Conservation (phyloP, 2,113 vertebrate genomes). For the Pyrgilauda ruficollis region DNA sequence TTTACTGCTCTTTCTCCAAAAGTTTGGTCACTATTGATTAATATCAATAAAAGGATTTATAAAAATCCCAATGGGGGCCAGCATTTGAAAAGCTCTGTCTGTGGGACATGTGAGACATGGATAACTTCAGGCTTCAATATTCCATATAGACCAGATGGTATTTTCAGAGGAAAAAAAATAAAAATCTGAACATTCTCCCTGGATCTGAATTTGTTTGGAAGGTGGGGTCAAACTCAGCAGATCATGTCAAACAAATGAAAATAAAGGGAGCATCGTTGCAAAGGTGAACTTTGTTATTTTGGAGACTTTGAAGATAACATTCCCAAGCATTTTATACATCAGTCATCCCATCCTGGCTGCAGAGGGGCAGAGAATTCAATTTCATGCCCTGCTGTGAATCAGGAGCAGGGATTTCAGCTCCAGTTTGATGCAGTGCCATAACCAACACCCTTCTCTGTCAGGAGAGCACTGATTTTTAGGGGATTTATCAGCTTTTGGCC, state of each 20-base stretch:
- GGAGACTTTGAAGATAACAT: neutral
- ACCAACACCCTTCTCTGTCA: neutral
- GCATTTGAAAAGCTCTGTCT: neutral
- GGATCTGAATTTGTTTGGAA: neutral
- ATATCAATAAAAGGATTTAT: neutral
- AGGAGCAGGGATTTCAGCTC: neutral
- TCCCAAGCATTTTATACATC: neutral
- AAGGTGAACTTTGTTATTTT: neutral
- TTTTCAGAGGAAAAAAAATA: neutral
- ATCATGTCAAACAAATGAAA: neutral
- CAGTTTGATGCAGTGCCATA: neutral
- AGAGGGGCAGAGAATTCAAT: neutral
- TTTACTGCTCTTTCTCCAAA: slow-evolving; percentile 10
- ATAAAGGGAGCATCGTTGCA: neutral
- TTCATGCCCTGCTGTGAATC: neutral
- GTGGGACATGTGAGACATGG: neutral
- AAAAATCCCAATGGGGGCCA: neutral
- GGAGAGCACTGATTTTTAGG: neutral
- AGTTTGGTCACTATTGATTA: slow-evolving; percentile 33
- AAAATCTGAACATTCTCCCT: fast-evolving
- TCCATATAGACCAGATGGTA: neutral
- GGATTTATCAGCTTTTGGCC: neutral
- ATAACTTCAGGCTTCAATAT: neutral
- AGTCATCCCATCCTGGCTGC: neutral
- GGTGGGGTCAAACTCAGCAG: neutral